Base-by-base conservation (phyloP, 2,888 invertebrate genomes). In the Mactromeris polynyma region DNA sequence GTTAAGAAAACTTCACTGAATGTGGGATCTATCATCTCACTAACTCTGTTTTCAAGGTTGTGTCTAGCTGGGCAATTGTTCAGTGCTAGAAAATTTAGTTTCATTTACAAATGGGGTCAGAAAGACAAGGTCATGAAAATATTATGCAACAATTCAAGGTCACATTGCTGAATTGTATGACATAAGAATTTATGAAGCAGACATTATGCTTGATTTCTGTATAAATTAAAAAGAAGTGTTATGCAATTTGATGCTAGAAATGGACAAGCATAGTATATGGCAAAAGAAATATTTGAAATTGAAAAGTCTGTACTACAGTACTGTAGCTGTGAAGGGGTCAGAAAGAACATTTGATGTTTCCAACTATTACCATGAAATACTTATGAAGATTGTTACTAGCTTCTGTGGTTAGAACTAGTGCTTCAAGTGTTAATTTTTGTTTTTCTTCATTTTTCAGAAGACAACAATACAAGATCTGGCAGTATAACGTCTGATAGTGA, bases 401-500 rank as follows among this genome's bases (percentile, higher is more conserved):
- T 7, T 4, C 40, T 40, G 40, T 46, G 46, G 6, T 46, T 11
- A 46, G 11, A 9, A 11, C 17, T 46, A 11, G 17, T 17, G 40
- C 11, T 46, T 46, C 46, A 46, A 26, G 58, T 64, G 6, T 64
- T 64, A 3, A 26, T 11, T 26, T 64, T 26, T 26, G 26, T 64
- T 64, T n/a, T 64, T 26, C 26, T 64, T 64, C 26, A 64, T 64
- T 36, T 58, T 73, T 73, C 73, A 73, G 73, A 73, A 73, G 73
- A 73, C 19, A 64, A 64, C 2, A 73, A 73, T 33, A 33, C 19
- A 4, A 64, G 73, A 33, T 83, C 83, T 40, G 73, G 69, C 46
- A 83, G 83, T 46, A 80, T 31, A 19, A 86, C 86, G 80, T 83
- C 87, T 26, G 80, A 83, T 33, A 90, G 90, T 86, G 90, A 90